Conservation (phyloP, 37 sponge, comb jelly and placozoan species). For the Petrosia ficiformis region DNA sequence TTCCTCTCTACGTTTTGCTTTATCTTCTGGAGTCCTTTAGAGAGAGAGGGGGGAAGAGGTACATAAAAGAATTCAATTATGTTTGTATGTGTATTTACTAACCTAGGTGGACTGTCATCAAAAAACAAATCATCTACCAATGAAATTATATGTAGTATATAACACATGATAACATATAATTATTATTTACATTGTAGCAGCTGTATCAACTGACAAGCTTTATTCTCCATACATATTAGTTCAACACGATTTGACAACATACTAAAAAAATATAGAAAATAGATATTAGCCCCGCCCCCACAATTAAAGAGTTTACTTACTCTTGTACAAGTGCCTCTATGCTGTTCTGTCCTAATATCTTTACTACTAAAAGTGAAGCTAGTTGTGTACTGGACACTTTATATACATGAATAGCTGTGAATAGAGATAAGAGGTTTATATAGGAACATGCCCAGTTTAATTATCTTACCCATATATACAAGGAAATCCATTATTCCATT, state of each 20-base stretch:
- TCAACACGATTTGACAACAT: conserved; percentile 20
- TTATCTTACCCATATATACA: conserved; percentile 19
- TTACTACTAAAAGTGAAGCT: conserved; percentile 16
- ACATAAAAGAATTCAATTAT: background rate
- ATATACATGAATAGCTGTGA: conserved; percentile 31
- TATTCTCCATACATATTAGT: conserved; percentile 16
- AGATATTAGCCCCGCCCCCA: background rate
- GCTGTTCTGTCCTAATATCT: conserved; percentile 41
- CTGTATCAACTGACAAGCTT: conserved; percentile 32
- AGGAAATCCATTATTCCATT: conserved; percentile 40
- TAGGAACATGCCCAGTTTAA: background rate
- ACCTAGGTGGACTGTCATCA: conserved; percentile 24
- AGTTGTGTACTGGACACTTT: conserved; percentile 16
- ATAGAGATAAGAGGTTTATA: background rate
- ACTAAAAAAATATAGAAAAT: background rate
- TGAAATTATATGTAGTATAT: background rate
- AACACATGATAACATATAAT: background rate
- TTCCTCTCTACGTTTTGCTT: background rate
- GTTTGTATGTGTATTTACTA: background rate
- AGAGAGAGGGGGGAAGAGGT: background rate
- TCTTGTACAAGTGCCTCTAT: background rate
- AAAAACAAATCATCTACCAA: conserved; percentile 26
- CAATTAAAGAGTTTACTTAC: conserved; percentile 14
- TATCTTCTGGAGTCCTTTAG: conserved; percentile 19
- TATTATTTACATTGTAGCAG: conserved; percentile 37